Evolutionary conservation across 1,140 invertebrate genomes (phyloP).

Genomic region (Lethrus apterus): DNA sequence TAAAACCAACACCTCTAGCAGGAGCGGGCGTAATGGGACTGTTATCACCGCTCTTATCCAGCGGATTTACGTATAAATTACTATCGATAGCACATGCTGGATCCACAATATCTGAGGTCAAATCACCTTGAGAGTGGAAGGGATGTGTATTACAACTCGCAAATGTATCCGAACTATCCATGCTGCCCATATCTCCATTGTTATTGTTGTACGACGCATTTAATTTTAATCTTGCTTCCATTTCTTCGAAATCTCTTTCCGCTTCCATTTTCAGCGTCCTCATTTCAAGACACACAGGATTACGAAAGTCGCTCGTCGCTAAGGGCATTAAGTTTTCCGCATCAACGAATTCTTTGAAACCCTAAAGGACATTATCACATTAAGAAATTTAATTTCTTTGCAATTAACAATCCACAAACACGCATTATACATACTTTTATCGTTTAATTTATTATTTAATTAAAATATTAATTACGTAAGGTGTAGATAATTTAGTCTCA

Average conservation of each 20-base stretch:
- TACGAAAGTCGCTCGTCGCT: constrained; percentile 68
- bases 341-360: constrained; percentile 82
- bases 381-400: too few relatives aligned
- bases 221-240: constrained; percentile 34
- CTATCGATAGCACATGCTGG: constrained; percentile 49
- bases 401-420: too few relatives aligned
- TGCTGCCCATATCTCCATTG: constrained; percentile 60
- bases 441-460: too few relatives aligned
- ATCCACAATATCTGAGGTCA: constrained; percentile 59
- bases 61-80: constrained; percentile 88
- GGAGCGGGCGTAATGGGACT: constrained; percentile 33
- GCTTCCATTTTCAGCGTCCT: constrained; percentile 51
- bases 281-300: constrained; percentile 74
- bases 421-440: too few relatives aligned
- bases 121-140: constrained; percentile 74
- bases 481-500: too few relatives aligned
- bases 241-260: constrained; percentile 37
- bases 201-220: constrained; percentile 40
- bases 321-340: constrained; percentile 79
- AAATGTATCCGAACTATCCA: constrained; percentile 86
- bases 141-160: constrained; percentile 93
- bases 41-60: constrained; percentile 57
- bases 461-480: too few relatives aligned
- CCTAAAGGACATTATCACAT: too few relatives aligned
- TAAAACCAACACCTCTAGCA: constrained; percentile 45